These are phyloP conservation scores for Onthophagus taurus DNA, from an alignment of 1,140 invertebrate species.

Conservation along the genomic window DNA sequence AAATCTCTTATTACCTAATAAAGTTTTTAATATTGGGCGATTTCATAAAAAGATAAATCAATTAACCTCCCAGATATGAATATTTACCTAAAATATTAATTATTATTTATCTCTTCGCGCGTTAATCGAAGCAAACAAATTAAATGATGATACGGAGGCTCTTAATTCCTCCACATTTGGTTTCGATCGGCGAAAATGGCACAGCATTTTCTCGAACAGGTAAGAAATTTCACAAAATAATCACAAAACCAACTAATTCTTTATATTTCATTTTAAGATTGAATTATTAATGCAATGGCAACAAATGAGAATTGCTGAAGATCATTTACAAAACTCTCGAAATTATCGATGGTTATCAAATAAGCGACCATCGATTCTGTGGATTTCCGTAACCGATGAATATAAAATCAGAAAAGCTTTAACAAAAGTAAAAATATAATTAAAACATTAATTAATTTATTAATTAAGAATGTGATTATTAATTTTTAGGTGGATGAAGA, in stretches of 20 bases:
- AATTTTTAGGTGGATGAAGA: slow-evolving; percentile 23
- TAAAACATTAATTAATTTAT: neutral
- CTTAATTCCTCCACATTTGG: too few species aligned
- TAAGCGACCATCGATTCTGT: slow-evolving; percentile 21
- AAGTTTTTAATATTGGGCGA: too few species aligned
- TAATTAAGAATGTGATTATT: slow-evolving; percentile 4
- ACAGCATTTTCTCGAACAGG: slow-evolving; percentile 3
- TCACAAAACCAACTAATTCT: neutral
- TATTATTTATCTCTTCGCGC: too few species aligned
- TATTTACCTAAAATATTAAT: too few species aligned
- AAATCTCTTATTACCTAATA: too few species aligned
- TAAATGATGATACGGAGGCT: too few species aligned
- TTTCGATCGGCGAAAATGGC: too few species aligned
- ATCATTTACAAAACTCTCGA: slow-evolving; percentile 22
- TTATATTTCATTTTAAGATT: slow-evolving; percentile 18
- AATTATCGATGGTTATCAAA: slow-evolving; percentile 28
- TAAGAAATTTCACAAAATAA: neutral
- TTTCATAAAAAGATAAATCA: too few species aligned
- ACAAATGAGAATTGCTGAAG: slow-evolving; percentile 26
- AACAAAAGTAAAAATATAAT: slow-evolving; percentile 19
- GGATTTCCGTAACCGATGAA: slow-evolving; percentile 26
- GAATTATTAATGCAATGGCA: slow-evolving; percentile 28
- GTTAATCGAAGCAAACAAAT: too few species aligned
- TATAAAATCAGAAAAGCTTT: slow-evolving; percentile 24
- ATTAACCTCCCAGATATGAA: too few species aligned